Evolutionary conservation across 2,797 vertebrate genomes (phyloP).

Genomic region (Hydrophis major): DNA sequence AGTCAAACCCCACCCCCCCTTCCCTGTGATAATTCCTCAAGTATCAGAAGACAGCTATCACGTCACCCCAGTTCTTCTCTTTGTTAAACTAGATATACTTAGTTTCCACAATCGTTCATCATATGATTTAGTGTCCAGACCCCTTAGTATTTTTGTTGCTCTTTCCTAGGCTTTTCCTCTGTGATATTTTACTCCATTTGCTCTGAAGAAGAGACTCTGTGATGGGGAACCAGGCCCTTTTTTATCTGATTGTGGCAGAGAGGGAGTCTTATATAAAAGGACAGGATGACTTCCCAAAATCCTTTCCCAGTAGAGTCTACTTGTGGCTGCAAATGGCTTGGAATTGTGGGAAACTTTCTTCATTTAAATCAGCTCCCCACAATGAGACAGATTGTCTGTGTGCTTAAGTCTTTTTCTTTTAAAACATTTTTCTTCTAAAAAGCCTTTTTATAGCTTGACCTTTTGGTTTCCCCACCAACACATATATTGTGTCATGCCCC

Average conservation of each 20-base stretch:
- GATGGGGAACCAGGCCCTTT: slow-evolving; percentile 18
- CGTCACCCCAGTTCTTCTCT: neutral
- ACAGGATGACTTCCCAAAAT: slow-evolving; percentile 27
- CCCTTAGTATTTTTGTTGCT: neutral
- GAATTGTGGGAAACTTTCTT: slow-evolving; percentile 41
- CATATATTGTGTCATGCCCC: neutral
- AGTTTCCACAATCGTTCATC: neutral
- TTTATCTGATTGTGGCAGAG: slow-evolving; percentile 47
- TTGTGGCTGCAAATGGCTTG: slow-evolving; percentile 38
- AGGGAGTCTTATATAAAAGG: slow-evolving; percentile 43
- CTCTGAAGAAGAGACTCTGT: neutral
- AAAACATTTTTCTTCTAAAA: neutral
- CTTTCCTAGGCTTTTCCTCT: neutral
- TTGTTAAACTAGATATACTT: neutral
- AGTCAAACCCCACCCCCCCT: neutral
- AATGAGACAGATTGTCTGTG: slow-evolving; percentile 1
- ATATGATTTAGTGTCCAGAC: neutral
- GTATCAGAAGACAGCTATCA: neutral
- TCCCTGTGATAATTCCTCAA: neutral
- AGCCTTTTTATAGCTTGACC: neutral
- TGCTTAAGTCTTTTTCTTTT: neutral
- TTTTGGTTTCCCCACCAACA: slow-evolving; percentile 4
- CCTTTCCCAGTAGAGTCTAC: slow-evolving; percentile 34
- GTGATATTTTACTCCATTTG: neutral
- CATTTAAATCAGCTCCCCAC: slow-evolving; percentile 35